These are phyloP conservation scores for Tupiocoris notatus DNA, from an alignment of 2,888 invertebrate genomes.

Conservation along the genomic window DNA sequence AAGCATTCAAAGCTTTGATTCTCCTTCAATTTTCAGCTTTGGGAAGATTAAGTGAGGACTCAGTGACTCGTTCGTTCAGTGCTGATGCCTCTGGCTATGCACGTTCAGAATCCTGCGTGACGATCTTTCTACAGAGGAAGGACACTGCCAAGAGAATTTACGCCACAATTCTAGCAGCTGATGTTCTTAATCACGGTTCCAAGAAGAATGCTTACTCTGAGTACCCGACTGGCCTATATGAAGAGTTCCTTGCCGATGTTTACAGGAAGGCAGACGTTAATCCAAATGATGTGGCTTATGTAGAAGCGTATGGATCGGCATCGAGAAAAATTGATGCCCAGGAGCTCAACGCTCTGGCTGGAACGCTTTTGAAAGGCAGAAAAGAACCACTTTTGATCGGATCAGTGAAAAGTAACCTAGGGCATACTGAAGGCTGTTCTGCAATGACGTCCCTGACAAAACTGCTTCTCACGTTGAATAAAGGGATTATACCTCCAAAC, in stretches of 20 bases:
- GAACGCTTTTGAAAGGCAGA: constrained; percentile 41
- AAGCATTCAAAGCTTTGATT: no score
- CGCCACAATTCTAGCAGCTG: constrained; percentile 59
- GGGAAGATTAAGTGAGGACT: constrained; percentile 75
- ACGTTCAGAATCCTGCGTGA: constrained; percentile 56
- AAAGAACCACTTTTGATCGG: constrained; percentile 78
- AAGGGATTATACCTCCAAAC: constrained; percentile 83
- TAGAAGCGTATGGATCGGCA: constrained; percentile 54
- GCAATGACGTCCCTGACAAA: constrained; percentile 88
- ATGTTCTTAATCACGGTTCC: constrained; percentile 61
- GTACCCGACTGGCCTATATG: constrained; percentile 49
- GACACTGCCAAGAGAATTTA: constrained; percentile 55
- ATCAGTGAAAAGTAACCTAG: constrained; percentile 97
- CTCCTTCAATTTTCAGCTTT: no score
- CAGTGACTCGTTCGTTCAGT: constrained; percentile 88
- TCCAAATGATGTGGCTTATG: constrained; percentile 57
- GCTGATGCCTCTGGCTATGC: constrained; percentile 61
- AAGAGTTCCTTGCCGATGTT: constrained; percentile 53
- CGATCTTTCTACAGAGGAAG: constrained; percentile 55
- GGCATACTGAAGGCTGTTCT: constrained; percentile 91
- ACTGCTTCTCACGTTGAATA: constrained; percentile 87
- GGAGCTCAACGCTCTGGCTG: constrained; percentile 47
- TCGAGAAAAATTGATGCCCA: constrained; percentile 45
- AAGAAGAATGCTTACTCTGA: constrained; percentile 54
- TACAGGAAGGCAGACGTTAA: constrained; percentile 58